Base-by-base conservation (phyloP, 2,113 vertebrate genomes). In the Salvelinus namaycush region DNA sequence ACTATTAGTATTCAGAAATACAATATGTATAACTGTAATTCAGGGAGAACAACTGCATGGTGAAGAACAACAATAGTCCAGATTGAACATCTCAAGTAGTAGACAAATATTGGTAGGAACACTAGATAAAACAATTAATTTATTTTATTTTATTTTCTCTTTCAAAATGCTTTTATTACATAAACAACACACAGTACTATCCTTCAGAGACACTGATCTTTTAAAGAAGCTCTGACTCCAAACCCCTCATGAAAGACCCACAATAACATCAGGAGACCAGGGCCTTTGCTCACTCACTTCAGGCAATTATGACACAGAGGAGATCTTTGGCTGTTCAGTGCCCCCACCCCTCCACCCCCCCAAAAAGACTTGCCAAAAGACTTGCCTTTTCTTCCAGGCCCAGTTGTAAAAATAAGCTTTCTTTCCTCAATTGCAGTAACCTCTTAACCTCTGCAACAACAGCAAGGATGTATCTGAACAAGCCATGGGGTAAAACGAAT, bases 401-500 rank as follows among this genome's bases (percentile, higher is more conserved):
- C 83, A 78, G 89, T 88, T 90, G 89, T 91, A 93, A 94, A 94
- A 94, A 92, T 92, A 92, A 90, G 86, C 85, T 83, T 80, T 87
- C 86, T 87, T 90, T 90, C 81, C 91, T 93, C 89, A 89, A 89
- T 92, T 89, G 91, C 78, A 78, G 81, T 92, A 88, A 90, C 90
- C 91, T 84, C 65, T 9, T 89, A 89, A 86, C 91, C 90, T 88
- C 85, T 92, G 87, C 90, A 89, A 92, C 89, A 93, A 90, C 87
- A 89, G 86, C 83, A 85, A 90, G 89, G 88, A 93, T 89, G 89
- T 89, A 93, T 92, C 89, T 74, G 85, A 93, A 93, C 91, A 91
- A 92, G 93, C 93, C 92, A 87, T 78, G 88, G 90, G 94, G 92
- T 91, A 94, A 92, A 93, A 92, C 92, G 91, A 93, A 93, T 94